A percentile compares a stretch with the other conserved stretches of the same genome.
Conservation (phyloP, 2,797 vertebrate species). For the Apogon hyalosoma region DNA sequence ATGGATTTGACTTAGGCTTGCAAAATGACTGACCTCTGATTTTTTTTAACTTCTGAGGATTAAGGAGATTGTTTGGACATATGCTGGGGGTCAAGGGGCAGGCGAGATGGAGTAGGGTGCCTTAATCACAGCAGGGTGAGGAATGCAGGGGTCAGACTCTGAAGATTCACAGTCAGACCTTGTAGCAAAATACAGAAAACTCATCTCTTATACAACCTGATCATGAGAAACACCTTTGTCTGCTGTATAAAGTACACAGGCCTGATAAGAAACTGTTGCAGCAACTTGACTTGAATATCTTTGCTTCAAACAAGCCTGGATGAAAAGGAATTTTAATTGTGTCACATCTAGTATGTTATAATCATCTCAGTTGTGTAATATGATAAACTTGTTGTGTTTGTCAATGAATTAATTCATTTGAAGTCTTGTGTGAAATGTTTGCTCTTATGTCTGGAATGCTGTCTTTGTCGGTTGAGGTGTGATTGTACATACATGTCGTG, state of each 20-base stretch:
- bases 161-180: conserved; percentile 42
- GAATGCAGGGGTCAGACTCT: conserved; percentile 76
- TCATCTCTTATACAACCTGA: conserved; percentile 41
- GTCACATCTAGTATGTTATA: conserved; percentile 12
- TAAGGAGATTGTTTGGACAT: conserved; percentile 79
- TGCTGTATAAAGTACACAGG: conserved; percentile 1
- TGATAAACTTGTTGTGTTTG: conserved; percentile 25
- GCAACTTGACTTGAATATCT: not conserved
- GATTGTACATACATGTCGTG: conserved; percentile 30
- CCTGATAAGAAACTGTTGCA: conserved; percentile 1
- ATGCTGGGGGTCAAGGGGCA: conserved; percentile 73
- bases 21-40: conserved; percentile 50
- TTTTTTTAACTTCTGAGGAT: conserved; percentile 52
- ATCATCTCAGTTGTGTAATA: conserved; percentile 24
- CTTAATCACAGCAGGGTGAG: conserved; percentile 70
- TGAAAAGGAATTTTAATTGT: not conserved
- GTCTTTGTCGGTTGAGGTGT: conserved; percentile 40
- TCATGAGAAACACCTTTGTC: conserved; percentile 30
- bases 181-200: conserved; percentile 18
- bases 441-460: conserved; percentile 32
- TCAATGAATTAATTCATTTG: conserved; percentile 23
- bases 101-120: conserved; percentile 50
- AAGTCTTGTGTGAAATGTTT: conserved; percentile 20
- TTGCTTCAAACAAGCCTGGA: conserved; percentile 1
- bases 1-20: conserved; percentile 30